Conservation (phyloP, 2,113 vertebrate species). For the Calidris pugnax region DNA sequence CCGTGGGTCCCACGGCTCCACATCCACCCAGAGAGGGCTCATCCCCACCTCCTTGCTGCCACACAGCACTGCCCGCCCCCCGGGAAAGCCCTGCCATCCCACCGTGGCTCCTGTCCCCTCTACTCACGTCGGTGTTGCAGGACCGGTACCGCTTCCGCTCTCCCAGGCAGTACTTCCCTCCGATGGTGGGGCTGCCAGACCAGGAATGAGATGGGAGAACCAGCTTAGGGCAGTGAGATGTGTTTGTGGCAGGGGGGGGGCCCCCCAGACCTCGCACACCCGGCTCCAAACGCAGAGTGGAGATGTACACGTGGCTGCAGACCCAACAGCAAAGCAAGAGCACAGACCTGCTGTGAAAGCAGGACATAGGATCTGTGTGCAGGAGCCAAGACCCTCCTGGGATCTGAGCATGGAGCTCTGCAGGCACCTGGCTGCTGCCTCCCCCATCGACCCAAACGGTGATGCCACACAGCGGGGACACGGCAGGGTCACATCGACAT, state of each 20-base stretch:
- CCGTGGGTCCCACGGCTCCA: fast-evolving
- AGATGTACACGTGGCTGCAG: not conserved
- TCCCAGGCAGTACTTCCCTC: constrained; percentile 94
- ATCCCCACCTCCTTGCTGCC: not conserved
- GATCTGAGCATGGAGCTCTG: fast-evolving
- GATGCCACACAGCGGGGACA: not conserved
- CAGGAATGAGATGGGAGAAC: not conserved
- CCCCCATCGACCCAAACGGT: fast-evolving
- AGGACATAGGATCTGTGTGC: fast-evolving
- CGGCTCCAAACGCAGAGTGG: fast-evolving
- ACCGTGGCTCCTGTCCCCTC: fast-evolving
- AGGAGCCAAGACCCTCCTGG: not conserved
- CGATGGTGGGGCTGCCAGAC: constrained; percentile 87
- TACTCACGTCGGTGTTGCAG: constrained; percentile 96
- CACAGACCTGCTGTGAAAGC: not conserved
- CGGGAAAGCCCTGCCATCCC: not conserved
- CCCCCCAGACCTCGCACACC: fast-evolving
- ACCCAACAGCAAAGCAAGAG: not conserved
- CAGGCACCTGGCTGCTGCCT: not conserved
- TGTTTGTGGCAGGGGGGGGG: fast-evolving
- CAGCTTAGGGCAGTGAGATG: not conserved
- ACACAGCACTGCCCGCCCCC: too few relatives aligned
- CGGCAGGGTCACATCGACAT: too few relatives aligned
- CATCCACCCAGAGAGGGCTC: fast-evolving
- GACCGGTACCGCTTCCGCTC: constrained; percentile 94